phyloP scores from a whole-genome alignment of 2,888 invertebrate species.

The Phortica okadai region DNA sequence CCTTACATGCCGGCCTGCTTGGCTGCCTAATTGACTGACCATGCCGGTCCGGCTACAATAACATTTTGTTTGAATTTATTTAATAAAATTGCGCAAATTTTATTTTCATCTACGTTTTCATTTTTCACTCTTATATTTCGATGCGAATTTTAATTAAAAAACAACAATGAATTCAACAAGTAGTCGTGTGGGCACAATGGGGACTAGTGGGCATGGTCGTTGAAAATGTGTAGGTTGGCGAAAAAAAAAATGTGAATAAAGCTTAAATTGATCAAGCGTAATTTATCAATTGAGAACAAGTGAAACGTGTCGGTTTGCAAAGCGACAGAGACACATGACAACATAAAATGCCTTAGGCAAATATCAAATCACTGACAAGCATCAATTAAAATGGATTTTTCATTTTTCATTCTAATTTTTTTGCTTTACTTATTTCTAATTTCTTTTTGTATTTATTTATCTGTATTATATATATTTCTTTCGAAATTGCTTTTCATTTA shows the following conservation, averaged over 20 bases:
- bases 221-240: conserved; percentile 17
- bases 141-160: conserved; percentile 38
- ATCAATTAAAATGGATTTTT: conserved; percentile 12
- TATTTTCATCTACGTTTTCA: not conserved
- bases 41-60: conserved; percentile 6
- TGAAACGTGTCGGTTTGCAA: not conserved
- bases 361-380: conserved; percentile 18
- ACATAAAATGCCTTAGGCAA: not conserved
- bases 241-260: not conserved
- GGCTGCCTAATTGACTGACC: not conserved
- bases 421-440: not conserved
- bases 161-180: not conserved
- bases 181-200: not conserved
- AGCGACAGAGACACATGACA: not conserved
- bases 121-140: not conserved
- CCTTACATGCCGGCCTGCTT: not conserved
- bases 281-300: conserved; percentile 61
- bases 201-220: not conserved
- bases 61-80: conserved; percentile 27
- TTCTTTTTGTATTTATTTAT: not conserved
- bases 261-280: conserved; percentile 56
- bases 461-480: not conserved
- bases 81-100: conserved; percentile 36
- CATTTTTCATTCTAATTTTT: not conserved
- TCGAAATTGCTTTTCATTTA: not conserved